Conservation (phyloP, 2,113 vertebrate genomes). For the Kryptolebias marmoratus region DNA sequence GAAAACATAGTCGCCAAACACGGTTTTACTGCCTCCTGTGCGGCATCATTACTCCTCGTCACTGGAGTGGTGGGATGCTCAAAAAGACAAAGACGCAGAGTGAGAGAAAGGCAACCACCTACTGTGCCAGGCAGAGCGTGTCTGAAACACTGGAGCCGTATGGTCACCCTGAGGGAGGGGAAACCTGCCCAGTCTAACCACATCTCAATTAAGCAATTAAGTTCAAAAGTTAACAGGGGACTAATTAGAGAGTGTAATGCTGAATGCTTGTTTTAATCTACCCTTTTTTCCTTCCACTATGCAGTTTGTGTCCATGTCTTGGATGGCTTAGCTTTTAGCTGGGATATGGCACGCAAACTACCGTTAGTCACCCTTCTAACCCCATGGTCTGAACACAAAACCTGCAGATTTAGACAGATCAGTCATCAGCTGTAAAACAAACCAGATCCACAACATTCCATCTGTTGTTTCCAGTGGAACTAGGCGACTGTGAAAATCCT, state of each 20-base stretch:
- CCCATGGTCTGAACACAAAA: conserved; percentile 63
- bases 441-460: conserved; percentile 72
- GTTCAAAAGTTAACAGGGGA: conserved; percentile 74
- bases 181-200: conserved; percentile 72
- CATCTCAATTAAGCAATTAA: conserved; percentile 78
- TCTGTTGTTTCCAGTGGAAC: conserved; percentile 68
- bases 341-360: conserved; percentile 61
- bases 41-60: conserved; percentile 63
- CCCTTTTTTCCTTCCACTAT: conserved; percentile 38
- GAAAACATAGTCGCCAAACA: conserved; percentile 69
- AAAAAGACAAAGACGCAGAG: conserved; percentile 40
- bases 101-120: conserved; percentile 51
- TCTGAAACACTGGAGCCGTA: conserved; percentile 67
- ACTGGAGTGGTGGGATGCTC: conserved; percentile 56
- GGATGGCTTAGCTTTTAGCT: conserved; percentile 51
- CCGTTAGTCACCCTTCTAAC: conserved; percentile 72
- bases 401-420: conserved; percentile 73
- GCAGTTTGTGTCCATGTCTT: conserved; percentile 59
- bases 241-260: conserved; percentile 68
- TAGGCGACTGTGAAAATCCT: conserved; percentile 62
- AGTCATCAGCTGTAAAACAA: conserved; percentile 75
- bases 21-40: conserved; percentile 75
- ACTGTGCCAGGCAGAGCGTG: conserved; percentile 67
- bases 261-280: conserved; percentile 62
- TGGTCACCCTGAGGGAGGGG: conserved; percentile 67